Percentiles rank a stretch among this genome's conserved stretches.
Evolutionary conservation across 2,113 vertebrate species (phyloP).

Genomic region (Columbina picui): DNA sequence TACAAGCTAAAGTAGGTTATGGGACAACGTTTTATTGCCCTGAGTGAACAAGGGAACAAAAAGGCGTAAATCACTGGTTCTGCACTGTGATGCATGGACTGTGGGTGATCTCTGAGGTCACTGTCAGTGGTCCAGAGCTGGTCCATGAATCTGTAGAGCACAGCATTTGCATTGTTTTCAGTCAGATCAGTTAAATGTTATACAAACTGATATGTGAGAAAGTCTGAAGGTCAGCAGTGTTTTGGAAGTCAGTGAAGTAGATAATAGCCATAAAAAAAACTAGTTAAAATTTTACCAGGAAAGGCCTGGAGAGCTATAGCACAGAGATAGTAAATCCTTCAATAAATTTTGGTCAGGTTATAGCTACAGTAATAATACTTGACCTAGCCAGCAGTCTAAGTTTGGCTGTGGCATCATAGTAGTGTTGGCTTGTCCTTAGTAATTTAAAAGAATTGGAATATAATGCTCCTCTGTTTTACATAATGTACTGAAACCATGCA

Average conservation of each 20-base stretch:
- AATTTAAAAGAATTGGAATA: background rate
- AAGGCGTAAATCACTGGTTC: background rate
- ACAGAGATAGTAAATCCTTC: background rate
- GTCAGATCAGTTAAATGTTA: background rate
- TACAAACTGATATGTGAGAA: background rate
- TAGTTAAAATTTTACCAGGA: background rate
- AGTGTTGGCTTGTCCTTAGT: background rate
- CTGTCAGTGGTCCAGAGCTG: background rate
- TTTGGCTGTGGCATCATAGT: background rate
- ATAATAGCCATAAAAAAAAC: background rate
- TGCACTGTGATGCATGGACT: background rate
- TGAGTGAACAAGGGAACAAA: background rate
- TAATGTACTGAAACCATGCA: background rate
- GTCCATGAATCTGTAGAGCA: background rate
- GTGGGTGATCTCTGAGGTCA: background rate
- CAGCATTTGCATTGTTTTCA: background rate
- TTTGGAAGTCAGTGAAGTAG: background rate
- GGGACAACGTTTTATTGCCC: background rate
- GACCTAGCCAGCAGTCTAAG: background rate
- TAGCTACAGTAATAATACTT: background rate
- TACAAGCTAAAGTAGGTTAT: background rate
- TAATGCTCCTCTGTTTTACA: background rate
- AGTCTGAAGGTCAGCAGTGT: background rate
- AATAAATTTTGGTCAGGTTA: fast-evolving
- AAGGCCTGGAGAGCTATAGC: background rate